phyloP scores from a whole-genome alignment of 2,113 vertebrate genomes.

The Pomatorhinus ruficollis region DNA sequence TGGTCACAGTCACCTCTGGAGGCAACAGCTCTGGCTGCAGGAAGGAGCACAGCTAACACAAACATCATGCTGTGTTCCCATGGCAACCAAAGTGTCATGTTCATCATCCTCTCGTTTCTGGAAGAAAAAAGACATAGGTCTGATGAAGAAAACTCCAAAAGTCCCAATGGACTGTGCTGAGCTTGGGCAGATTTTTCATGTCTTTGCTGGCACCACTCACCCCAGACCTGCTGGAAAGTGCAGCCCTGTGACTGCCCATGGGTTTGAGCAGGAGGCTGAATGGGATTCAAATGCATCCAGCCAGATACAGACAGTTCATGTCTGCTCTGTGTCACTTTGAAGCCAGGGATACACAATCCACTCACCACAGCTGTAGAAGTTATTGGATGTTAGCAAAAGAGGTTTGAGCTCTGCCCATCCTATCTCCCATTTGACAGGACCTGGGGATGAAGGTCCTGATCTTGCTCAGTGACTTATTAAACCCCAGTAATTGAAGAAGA shows the following conservation, averaged over 20 bases:
- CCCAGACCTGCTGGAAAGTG: background rate
- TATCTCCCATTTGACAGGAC: background rate
- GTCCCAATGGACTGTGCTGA: background rate
- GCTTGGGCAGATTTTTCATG: background rate
- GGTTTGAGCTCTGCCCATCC: background rate
- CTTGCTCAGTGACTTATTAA: background rate
- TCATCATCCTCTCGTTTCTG: background rate
- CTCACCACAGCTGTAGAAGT: background rate
- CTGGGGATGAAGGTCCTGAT: background rate
- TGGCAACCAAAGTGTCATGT: slow-evolving; percentile 42
- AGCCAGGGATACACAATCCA: background rate
- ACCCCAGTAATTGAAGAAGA: background rate
- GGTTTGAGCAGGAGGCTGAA: background rate
- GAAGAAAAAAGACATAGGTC: background rate
- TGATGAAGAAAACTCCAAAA: background rate
- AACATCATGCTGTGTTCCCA: slow-evolving; percentile 34
- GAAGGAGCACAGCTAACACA: background rate
- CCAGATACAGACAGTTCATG: background rate
- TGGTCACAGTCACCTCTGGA: background rate
- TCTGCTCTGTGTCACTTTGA: background rate
- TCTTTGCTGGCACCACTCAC: background rate
- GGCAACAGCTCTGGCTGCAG: background rate
- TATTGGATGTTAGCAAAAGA: background rate
- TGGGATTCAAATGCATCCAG: background rate
- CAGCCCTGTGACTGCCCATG: background rate